These are phyloP conservation scores for Apodemus speciosus DNA, from an alignment of 2,113 vertebrate genomes.

Conservation along the genomic window DNA sequence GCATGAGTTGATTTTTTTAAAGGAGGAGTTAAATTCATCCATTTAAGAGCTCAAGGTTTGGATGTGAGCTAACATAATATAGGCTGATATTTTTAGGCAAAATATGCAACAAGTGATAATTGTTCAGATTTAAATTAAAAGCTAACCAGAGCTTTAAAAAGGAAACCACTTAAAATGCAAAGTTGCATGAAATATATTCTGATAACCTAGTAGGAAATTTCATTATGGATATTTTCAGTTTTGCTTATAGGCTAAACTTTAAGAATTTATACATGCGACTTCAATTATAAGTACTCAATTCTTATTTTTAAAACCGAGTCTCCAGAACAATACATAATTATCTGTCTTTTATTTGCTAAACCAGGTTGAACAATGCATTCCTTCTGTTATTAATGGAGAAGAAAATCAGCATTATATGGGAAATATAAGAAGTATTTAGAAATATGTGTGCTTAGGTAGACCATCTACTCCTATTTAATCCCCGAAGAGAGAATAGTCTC, in stretches of 20 bases:
- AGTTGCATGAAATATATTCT: conserved; percentile 61
- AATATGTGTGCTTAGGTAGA: conserved; percentile 52
- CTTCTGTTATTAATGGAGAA: conserved; percentile 55
- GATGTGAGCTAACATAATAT: conserved; percentile 43
- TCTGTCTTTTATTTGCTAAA: conserved; percentile 67
- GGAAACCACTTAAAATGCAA: conserved; percentile 63
- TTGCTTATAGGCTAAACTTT: conserved; percentile 57
- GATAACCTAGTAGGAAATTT: conserved; percentile 67
- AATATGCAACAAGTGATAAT: conserved; percentile 65
- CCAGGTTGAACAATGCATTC: conserved; percentile 74
- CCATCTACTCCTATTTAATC: conserved; percentile 68
- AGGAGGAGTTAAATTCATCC: conserved; percentile 52
- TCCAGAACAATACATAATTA: conserved; percentile 66
- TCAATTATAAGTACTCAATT: conserved; percentile 63
- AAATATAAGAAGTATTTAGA: conserved; percentile 61
- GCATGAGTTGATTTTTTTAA: conserved; percentile 73
- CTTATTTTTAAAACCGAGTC: conserved; percentile 64
- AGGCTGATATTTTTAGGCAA: conserved; percentile 58
- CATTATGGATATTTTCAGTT: conserved; percentile 68
- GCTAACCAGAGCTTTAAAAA: conserved; percentile 60
- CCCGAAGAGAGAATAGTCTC: conserved; percentile 51
- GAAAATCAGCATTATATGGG: conserved; percentile 61
- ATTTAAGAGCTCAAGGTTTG: conserved; percentile 47
- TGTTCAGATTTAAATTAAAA: conserved; percentile 66
- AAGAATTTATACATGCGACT: conserved; percentile 55